Base-by-base conservation (phyloP, 1,140 invertebrate species). In the Tetranychus urticae region DNA sequence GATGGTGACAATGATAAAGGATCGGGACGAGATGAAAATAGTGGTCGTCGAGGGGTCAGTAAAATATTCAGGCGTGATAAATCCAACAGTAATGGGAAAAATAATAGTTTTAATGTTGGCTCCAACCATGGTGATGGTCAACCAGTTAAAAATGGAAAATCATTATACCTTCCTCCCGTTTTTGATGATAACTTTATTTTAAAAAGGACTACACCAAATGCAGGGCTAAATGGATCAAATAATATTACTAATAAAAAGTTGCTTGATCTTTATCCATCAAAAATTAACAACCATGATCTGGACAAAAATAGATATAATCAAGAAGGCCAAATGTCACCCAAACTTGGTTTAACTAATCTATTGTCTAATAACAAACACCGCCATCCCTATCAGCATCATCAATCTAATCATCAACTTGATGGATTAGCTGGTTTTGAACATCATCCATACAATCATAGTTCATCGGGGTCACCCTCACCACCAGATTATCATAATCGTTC, bases 111-210 rank as follows among this genome's bases (percentile, higher is more conserved):
- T 7, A 23, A 8, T 52, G 5, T 10, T 42, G 39, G 39, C 10
- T 42, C 39, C 5, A 42, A 42, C 39, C 23, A 23, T 23, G 23
- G 23, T 23, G 23, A 23, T 23, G 39, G 10, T 6, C 39, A 42
- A 10, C 39, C 10, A 42, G 10, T 42, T 42, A 42, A 42, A 42
- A 42, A 42, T 42, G 10, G 5, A 8, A 52, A 52, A 23, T 23
- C 50, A 52, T n/a, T 13, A 33, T 3, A 36, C 7, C 12, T 48
- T 5, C 36, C 39, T 6, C 39, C 58, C 5, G 13, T 23, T 3
- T 63, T 63, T 56, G 63, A 64, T 63, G 63, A 64, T 13, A 64
- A 64, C 45, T 64, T 64, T 39, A 64, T 64, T 12, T 47, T 64
- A 14, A 64, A 59, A 63, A 42, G 63, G 33, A 37, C 31, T 5